These are phyloP conservation scores for Arctopsyche grandis DNA, from an alignment of 1,140 invertebrate species.

Conservation along the genomic window DNA sequence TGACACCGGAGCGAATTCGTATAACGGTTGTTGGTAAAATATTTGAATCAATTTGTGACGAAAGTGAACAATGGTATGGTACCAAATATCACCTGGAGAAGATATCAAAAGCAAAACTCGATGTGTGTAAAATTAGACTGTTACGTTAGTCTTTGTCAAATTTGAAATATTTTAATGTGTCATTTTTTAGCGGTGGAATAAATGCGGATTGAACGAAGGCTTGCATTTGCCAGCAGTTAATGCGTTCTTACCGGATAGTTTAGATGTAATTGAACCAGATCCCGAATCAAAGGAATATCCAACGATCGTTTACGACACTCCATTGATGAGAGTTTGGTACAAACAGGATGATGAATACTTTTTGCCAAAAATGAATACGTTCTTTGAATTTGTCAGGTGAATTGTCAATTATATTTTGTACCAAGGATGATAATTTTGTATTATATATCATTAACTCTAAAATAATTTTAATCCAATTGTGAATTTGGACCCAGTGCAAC, in stretches of 20 bases:
- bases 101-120: conserved; percentile 72
- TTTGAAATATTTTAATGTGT: no score
- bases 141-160: no score
- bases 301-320: conserved; percentile 80
- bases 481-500: no score
- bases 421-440: no score
- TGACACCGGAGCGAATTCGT: conserved; percentile 84
- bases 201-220: conserved; percentile 70
- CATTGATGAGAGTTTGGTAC: conserved; percentile 87
- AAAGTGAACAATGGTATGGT: conserved; percentile 89
- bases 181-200: conserved; percentile 73
- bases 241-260: conserved; percentile 90
- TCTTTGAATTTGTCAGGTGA: conserved; percentile 83
- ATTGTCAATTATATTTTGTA: no score
- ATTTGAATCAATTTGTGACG: conserved; percentile 72
- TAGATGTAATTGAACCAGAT: conserved; percentile 78
- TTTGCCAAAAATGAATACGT: conserved; percentile 87
- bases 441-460: no score
- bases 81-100: conserved; percentile 84
- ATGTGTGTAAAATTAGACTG: conserved; percentile 60
- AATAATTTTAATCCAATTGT: no score
- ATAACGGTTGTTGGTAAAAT: conserved; percentile 78
- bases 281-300: conserved; percentile 76
- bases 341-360: conserved; percentile 94
- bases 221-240: conserved; percentile 84